A percentile compares a stretch with the other conserved stretches of the same genome.
These are phyloP conservation scores for Lamellibrachia columna DNA, from an alignment of 2,888 invertebrate species.

Conservation along the genomic window DNA sequence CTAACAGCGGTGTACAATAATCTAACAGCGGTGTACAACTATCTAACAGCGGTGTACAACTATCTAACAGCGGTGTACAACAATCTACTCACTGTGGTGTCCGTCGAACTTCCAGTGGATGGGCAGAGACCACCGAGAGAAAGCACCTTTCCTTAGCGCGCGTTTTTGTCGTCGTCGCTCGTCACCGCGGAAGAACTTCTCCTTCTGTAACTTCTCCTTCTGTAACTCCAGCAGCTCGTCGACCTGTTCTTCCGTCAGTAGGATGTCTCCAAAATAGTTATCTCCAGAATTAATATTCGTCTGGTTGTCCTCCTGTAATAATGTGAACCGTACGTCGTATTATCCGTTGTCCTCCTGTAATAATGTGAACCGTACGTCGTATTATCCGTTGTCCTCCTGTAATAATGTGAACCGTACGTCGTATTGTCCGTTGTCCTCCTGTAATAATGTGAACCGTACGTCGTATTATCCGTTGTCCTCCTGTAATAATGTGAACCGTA, in stretches of 20 bases:
- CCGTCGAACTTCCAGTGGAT: conserved; percentile 24
- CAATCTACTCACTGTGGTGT: neutral
- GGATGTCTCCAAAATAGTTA: conserved; percentile 17
- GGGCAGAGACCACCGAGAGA: neutral
- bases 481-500: too few species aligned
- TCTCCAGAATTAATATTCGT: neutral
- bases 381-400: too few species aligned
- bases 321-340: neutral
- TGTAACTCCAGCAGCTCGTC: conserved; percentile 13
- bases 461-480: too few species aligned
- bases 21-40: neutral
- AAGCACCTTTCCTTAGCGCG: neutral
- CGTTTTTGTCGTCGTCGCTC: conserved; percentile 2
- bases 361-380: too few species aligned
- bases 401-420: too few species aligned
- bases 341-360: too few species aligned
- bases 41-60: neutral
- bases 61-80: neutral
- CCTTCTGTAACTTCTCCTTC: neutral
- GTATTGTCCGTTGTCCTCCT: too few species aligned
- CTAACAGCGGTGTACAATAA: conserved; percentile 1
- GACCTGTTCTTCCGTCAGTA: conserved; percentile 21
- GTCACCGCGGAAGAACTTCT: neutral
- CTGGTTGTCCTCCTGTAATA: neutral
- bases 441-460: neutral